Conservation (phyloP, 2,113 vertebrate genomes). For the Caretta caretta region DNA sequence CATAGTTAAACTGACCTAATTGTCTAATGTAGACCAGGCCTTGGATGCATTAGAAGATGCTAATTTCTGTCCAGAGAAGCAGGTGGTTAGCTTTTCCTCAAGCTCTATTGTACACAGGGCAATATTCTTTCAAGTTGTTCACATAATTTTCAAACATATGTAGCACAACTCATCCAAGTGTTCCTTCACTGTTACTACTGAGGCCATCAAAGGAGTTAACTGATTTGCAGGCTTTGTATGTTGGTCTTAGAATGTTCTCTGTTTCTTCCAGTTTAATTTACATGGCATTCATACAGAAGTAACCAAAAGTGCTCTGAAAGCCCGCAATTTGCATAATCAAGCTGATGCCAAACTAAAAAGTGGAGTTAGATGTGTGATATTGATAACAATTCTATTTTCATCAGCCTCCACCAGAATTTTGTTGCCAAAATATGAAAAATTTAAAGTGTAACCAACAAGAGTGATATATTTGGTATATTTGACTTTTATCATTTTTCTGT, state of each 20-base stretch:
- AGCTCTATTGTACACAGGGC: not conserved
- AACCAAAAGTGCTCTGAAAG: not conserved
- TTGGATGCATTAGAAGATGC: not conserved
- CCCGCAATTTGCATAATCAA: slow-evolving; percentile 18
- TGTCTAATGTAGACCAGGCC: not conserved
- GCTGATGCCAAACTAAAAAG: slow-evolving; percentile 37
- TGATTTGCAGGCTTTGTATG: not conserved
- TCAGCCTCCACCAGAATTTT: slow-evolving; percentile 24
- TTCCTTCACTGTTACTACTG: not conserved
- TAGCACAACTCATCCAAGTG: not conserved
- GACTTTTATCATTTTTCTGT: too few species aligned
- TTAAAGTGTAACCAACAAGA: slow-evolving; percentile 36
- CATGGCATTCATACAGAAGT: slow-evolving; percentile 43
- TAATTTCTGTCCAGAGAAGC: not conserved
- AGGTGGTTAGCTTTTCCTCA: not conserved
- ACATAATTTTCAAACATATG: not conserved
- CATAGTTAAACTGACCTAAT: not conserved
- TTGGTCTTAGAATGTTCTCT: not conserved
- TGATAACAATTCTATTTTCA: slow-evolving; percentile 13
- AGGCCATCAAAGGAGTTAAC: not conserved
- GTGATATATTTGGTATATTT: too few species aligned
- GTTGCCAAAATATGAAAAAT: slow-evolving; percentile 43
- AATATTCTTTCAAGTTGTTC: not conserved
- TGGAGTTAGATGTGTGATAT: not conserved
- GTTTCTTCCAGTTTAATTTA: slow-evolving; percentile 27